Evolutionary conservation across 2,797 vertebrate species (phyloP).

Genomic region (Morelia viridis): DNA sequence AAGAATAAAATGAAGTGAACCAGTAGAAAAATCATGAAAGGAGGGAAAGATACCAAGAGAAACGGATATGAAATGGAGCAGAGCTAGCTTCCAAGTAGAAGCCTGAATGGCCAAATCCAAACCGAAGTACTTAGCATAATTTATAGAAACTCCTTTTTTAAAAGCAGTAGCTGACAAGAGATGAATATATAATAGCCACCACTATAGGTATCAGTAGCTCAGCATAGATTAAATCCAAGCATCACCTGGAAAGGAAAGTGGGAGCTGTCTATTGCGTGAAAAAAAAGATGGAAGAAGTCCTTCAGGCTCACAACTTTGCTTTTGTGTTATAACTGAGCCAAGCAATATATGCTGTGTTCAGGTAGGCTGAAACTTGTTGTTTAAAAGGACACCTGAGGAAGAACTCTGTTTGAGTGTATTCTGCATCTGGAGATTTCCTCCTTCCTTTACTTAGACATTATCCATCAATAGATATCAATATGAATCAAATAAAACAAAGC

Average conservation of each 20-base stretch:
- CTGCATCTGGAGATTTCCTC: background rate
- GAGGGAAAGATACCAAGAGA: background rate
- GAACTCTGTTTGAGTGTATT: background rate
- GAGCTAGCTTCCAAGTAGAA: background rate
- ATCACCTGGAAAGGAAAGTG: background rate
- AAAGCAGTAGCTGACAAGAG: background rate
- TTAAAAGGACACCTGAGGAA: background rate
- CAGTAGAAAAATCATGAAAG: background rate
- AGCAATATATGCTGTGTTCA: background rate
- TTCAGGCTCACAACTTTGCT: background rate
- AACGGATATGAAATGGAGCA: background rate
- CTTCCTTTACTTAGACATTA: background rate
- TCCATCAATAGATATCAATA: background rate
- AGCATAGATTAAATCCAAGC: no score
- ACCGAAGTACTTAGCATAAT: background rate
- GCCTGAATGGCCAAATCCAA: background rate
- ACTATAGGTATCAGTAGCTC: background rate
- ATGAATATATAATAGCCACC: background rate
- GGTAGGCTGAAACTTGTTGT: background rate
- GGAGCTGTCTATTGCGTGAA: background rate
- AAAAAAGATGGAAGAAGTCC: background rate
- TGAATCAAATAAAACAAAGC: background rate
- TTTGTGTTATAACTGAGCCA: background rate
- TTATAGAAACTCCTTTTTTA: background rate
- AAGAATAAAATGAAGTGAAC: background rate